Conservation (phyloP, 2,113 vertebrate genomes). For the Lipophrys pholis region DNA sequence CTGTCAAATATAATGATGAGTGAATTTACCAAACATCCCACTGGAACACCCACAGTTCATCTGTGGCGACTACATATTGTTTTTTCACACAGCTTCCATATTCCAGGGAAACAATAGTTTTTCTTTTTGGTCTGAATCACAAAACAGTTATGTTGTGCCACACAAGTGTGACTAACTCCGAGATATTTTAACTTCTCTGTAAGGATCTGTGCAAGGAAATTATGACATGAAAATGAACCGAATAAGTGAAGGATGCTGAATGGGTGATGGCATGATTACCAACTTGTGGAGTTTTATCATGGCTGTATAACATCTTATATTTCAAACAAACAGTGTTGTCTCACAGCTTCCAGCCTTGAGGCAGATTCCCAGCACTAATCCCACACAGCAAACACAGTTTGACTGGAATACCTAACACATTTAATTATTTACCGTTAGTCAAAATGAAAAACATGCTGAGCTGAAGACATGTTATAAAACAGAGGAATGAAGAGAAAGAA, state of each 20-base stretch:
- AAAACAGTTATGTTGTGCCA: neutral
- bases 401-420: constrained; percentile 44
- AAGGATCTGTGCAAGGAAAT: constrained; percentile 15
- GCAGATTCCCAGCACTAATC: constrained; percentile 1
- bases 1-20: neutral
- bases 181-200: neutral
- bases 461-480: constrained; percentile 61
- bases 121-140: neutral
- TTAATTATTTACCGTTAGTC: constrained; percentile 50
- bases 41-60: neutral
- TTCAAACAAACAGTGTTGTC: constrained; percentile 16
- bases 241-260: constrained; percentile 3
- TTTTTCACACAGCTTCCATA: no score
- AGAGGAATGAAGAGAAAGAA: constrained; percentile 49
- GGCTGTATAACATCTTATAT: constrained; percentile 19
- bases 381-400: constrained; percentile 14
- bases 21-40: neutral
- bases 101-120: no score
- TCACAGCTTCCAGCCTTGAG: constrained; percentile 7
- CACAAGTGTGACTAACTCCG: neutral
- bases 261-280: constrained; percentile 14
- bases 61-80: no score
- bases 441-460: constrained; percentile 45
- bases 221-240: constrained; percentile 10
- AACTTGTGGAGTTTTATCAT: constrained; percentile 41